Conservation (phyloP, 1,140 invertebrate species). For the Psilanteris sp. region DNA sequence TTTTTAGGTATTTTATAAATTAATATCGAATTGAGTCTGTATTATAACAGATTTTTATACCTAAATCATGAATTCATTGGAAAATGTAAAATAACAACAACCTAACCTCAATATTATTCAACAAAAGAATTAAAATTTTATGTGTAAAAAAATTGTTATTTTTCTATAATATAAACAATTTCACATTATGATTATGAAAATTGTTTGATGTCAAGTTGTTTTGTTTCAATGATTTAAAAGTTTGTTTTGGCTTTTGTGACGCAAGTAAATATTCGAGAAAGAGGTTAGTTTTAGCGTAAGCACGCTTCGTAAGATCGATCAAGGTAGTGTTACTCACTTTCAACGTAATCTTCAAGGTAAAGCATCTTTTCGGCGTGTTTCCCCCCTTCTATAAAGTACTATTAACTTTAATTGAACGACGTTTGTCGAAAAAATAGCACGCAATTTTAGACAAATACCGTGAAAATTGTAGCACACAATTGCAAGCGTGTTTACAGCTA, state of each 20-base stretch:
- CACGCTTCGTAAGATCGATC: too few species aligned
- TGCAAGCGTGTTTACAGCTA: conserved; percentile 67
- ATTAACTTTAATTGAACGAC: conserved; percentile 65
- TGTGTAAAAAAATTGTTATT: too few species aligned
- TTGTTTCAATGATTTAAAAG: too few species aligned
- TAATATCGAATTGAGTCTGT: too few species aligned
- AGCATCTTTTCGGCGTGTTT: conserved; percentile 84
- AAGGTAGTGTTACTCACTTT: conserved; percentile 92
- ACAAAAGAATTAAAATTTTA: too few species aligned
- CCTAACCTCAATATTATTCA: conserved; percentile 72
- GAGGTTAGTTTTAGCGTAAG: conserved; percentile 67
- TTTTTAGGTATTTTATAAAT: too few species aligned
- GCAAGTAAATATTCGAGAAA: not conserved
- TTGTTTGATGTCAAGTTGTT: too few species aligned
- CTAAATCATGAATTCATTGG: not conserved
- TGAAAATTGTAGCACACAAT: conserved; percentile 60
- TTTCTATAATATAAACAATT: too few species aligned
- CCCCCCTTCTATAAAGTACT: not conserved
- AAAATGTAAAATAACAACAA: conserved; percentile 43
- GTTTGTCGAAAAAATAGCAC: conserved; percentile 52
- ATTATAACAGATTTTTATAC: too few species aligned
- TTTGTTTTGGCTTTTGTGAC: too few species aligned
- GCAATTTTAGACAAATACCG: conserved; percentile 44
- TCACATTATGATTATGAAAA: too few species aligned
- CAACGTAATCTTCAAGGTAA: conserved; percentile 97